These are phyloP conservation scores for Julus scandinavius DNA, from an alignment of 2,888 invertebrate species.

Conservation along the genomic window DNA sequence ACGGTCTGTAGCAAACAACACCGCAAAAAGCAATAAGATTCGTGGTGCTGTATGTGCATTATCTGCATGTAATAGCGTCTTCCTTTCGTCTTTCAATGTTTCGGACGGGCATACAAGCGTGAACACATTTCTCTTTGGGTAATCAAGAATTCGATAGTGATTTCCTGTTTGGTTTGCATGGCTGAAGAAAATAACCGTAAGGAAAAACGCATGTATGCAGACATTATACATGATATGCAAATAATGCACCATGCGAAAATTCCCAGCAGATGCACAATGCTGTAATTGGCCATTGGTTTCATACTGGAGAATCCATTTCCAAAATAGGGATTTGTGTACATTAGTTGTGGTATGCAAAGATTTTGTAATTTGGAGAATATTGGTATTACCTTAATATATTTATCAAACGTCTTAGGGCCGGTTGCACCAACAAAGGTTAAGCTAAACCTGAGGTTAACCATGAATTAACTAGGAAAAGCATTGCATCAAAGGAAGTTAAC, in stretches of 20 bases:
- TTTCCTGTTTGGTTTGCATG: slow-evolving; percentile 42
- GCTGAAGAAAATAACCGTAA: slow-evolving; percentile 14
- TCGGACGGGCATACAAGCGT: slow-evolving; percentile 20
- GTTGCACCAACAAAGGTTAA: too few relatives aligned
- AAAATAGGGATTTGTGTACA: too few relatives aligned
- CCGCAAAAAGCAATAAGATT: slow-evolving; percentile 20
- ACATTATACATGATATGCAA: slow-evolving; percentile 22
- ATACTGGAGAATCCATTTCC: background rate
- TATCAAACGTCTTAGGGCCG: too few relatives aligned
- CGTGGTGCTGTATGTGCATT: background rate
- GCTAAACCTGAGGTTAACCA: too few relatives aligned
- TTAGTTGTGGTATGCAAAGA: too few relatives aligned
- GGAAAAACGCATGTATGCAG: background rate
- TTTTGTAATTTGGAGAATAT: background rate
- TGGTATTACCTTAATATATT: background rate
- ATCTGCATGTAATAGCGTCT: slow-evolving; percentile 30
- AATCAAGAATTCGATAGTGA: slow-evolving; percentile 42
- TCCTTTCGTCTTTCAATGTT: slow-evolving; percentile 30
- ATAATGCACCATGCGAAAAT: background rate
- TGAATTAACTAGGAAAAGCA: too few relatives aligned
- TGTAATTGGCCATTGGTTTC: background rate
- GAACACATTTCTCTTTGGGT: slow-evolving; percentile 39
- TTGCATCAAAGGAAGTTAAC: too few relatives aligned
- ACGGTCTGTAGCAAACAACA: slow-evolving; percentile 27
- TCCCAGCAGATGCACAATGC: background rate